Base-by-base conservation (phyloP, 2,113 vertebrate genomes). In the Thomomys bottae region DNA sequence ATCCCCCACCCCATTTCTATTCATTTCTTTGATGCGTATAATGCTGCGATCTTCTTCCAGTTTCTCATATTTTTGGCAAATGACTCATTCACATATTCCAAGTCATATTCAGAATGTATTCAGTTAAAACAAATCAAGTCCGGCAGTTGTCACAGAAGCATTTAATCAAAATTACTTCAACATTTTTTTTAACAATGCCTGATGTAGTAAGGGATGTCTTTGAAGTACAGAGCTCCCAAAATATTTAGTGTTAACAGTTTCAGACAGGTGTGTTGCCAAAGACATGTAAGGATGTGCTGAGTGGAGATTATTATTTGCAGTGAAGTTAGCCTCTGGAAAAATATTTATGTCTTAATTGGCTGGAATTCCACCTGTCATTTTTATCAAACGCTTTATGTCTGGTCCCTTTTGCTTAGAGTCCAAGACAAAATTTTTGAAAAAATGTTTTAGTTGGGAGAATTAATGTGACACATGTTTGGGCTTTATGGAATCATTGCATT, bases 211-310 rank as follows among this genome's bases (percentile, higher is more conserved):
- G 96, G 91, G 83, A 95, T 94, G 97, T 96, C 98, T 98, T 98
- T 98, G 98, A 98, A 98, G 98, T 98, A 76, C 88, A 96, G 95
- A 97, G 92, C 95, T 97, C 97, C 97, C 96, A 97, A 98, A 98
- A 98, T 98, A 97, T 96, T 98, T 98, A 97, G 96, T 98, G 96
- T 97, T 98, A 98, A 98, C 97, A 97, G 95, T 97, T 98, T 97
- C 97, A 97, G 98, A 97, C 97, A 98, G 98, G 98, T 98, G 97
- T 98, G 98, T 97, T 94, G 96, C 96, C 93, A 96, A 96, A 97
- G 97, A 98, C 97, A 96, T 97, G 97, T 97, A 97, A 98, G 97
- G 97, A 97, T 98, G 97, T 97, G 97, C 97, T 97, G 97, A 97
- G 96, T 91, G 96, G 90, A 97, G 97, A 98, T 98, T 96, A 98